A percentile compares a stretch with the other conserved stretches of the same genome.
phyloP scores from a whole-genome alignment of 1,140 invertebrate species.

The Drosophila gunungcola region DNA sequence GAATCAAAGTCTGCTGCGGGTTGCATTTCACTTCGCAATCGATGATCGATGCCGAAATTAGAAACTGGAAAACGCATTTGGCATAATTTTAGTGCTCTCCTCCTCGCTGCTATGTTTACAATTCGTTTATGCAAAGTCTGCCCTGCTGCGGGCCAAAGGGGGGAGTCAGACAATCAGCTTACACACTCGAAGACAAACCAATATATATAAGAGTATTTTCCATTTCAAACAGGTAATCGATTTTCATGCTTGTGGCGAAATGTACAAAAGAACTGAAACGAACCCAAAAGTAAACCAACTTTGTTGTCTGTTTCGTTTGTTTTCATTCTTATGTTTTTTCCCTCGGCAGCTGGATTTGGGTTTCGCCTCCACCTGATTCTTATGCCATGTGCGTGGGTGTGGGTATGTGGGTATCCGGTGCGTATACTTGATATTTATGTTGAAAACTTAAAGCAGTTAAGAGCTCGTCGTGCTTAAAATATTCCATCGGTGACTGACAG shows the following conservation, averaged over 20 bases:
- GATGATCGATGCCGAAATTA: constrained; percentile 45
- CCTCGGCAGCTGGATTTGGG: constrained; percentile 53
- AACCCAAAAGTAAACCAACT: constrained; percentile 66
- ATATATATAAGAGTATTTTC: constrained; percentile 57
- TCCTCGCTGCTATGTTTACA: constrained; percentile 51
- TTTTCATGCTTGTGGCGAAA: constrained; percentile 81
- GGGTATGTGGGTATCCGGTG: constrained; percentile 34
- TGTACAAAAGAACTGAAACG: constrained; percentile 63
- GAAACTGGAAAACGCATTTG: constrained; percentile 39
- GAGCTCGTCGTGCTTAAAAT: constrained; percentile 77
- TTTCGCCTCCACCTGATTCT: constrained; percentile 39
- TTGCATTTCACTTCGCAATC: constrained; percentile 35
- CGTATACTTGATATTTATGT: constrained; percentile 81
- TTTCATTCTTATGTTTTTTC: constrained; percentile 44
- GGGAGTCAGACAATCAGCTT: constrained; percentile 70
- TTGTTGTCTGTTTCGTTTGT: constrained; percentile 68
- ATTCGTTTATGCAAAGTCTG: constrained; percentile 81
- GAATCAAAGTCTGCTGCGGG: constrained; percentile 26
- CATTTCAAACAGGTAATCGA: constrained; percentile 81
- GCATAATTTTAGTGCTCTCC: constrained; percentile 38
- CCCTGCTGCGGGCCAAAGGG: constrained; percentile 27
- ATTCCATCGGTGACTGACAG: constrained; percentile 70
- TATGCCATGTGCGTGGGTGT: constrained; percentile 42
- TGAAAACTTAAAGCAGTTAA: constrained; percentile 82
- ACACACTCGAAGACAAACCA: constrained; percentile 36